A percentile compares a stretch with the other conserved stretches of the same genome.
These are phyloP conservation scores for Coregonus clupeaformis DNA, from an alignment of 2,113 vertebrate species.

Conservation along the genomic window DNA sequence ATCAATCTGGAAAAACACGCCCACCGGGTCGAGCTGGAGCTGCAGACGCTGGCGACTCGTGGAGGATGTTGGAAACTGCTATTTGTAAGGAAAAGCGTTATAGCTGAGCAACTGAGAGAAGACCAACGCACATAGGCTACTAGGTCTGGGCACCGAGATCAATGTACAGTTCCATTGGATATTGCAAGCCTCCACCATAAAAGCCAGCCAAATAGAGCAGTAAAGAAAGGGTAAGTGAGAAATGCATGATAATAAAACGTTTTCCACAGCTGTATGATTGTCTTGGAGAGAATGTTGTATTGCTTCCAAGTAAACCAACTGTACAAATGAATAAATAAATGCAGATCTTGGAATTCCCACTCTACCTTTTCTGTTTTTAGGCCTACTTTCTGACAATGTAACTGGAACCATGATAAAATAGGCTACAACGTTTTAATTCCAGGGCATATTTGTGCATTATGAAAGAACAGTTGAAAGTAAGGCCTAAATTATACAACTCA, in stretches of 20 bases:
- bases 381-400: no score
- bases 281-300: background rate
- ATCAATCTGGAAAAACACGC: slow-evolving; percentile 48
- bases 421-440: no score
- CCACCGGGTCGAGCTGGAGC: slow-evolving; percentile 64
- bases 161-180: slow-evolving; percentile 3
- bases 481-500: background rate
- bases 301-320: background rate
- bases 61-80: slow-evolving; percentile 11
- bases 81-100: slow-evolving; percentile 36
- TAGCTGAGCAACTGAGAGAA: slow-evolving; percentile 57
- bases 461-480: background rate
- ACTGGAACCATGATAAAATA: no score
- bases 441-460: background rate
- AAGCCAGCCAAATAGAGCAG: background rate
- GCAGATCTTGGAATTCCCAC: no score
- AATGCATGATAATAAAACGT: background rate
- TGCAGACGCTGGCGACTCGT: slow-evolving; percentile 53
- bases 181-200: background rate
- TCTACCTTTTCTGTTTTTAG: no score
- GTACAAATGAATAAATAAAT: background rate
- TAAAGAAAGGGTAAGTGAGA: slow-evolving; percentile 47
- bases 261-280: no score
- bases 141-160: slow-evolving; percentile 47
- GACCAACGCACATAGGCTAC: slow-evolving; percentile 40